phyloP scores from a whole-genome alignment of 2,797 vertebrate genomes.

The Anguilla obscura region DNA sequence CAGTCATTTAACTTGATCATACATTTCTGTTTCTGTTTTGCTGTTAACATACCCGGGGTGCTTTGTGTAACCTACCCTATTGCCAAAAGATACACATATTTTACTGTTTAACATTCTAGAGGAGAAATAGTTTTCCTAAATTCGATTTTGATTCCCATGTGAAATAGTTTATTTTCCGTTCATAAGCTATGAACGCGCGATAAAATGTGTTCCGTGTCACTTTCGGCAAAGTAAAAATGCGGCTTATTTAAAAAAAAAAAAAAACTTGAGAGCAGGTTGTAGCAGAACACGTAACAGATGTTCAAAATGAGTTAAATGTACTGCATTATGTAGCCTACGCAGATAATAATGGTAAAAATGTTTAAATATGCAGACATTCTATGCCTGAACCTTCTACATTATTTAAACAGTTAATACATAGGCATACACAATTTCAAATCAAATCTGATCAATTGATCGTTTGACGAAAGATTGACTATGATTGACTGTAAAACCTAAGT shows the following conservation, averaged over 20 bases:
- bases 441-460: background rate
- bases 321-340: background rate
- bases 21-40: background rate
- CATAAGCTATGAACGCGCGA: background rate
- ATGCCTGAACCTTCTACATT: background rate
- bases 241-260: background rate
- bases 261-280: background rate
- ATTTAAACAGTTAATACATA: background rate
- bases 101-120: background rate
- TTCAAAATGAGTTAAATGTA: background rate
- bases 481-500: no score
- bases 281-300: background rate
- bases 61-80: background rate
- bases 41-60: background rate
- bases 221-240: background rate
- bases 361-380: background rate
- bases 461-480: background rate
- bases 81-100: background rate
- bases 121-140: background rate
- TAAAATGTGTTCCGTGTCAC: background rate
- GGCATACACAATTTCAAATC: background rate
- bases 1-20: background rate
- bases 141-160: background rate
- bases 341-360: background rate
- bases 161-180: background rate